phyloP scores from a whole-genome alignment of 1,140 invertebrate species.

The Pachypeltis micranthus region DNA sequence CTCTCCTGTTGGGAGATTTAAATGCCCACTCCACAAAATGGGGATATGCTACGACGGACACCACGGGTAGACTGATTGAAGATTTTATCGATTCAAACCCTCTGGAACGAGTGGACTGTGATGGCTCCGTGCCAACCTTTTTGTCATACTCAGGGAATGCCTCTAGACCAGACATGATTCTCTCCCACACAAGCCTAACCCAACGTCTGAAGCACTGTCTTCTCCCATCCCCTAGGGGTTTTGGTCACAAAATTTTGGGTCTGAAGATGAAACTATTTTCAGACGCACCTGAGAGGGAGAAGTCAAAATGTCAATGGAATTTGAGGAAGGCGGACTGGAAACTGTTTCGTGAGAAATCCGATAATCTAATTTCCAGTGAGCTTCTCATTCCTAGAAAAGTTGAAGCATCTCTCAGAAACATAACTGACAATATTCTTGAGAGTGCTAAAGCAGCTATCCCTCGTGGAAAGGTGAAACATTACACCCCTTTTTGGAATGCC shows the following conservation, averaged over 20 bases:
- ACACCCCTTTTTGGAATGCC: not conserved
- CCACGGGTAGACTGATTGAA: not conserved
- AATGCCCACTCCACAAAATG: not conserved
- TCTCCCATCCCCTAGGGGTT: not conserved
- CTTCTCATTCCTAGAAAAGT: too few relatives aligned
- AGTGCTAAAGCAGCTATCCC: not conserved
- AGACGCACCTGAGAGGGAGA: not conserved
- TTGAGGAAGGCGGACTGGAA: not conserved
- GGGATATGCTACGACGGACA: not conserved
- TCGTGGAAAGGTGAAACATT: not conserved
- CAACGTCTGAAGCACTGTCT: not conserved
- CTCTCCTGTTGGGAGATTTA: not conserved
- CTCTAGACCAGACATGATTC: not conserved
- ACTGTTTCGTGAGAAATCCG: not conserved
- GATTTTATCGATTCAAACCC: not conserved
- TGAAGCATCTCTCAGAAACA: not conserved
- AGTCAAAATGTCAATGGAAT: too few relatives aligned
- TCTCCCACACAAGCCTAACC: not conserved
- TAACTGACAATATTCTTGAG: not conserved
- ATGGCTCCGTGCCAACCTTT: not conserved
- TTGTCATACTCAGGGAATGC: not conserved
- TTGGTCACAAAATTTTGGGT: not conserved
- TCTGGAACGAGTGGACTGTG: not conserved
- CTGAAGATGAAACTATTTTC: not conserved
- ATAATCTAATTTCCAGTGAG: not conserved